Evolutionary conservation across 2,888 invertebrate species (phyloP).

Genomic region (Lagria hirta): DNA sequence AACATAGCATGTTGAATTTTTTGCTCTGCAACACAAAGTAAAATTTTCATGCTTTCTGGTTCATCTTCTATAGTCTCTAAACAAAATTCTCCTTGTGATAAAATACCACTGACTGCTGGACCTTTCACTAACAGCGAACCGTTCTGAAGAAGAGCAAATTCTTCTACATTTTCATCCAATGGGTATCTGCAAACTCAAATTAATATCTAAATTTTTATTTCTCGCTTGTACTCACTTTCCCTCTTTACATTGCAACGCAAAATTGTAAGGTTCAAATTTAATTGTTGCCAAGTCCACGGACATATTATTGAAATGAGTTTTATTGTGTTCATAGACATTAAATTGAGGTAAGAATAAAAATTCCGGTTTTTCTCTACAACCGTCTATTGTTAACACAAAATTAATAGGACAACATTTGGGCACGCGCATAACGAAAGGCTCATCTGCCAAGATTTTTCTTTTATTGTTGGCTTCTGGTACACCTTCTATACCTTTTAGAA

Average conservation of each 20-base stretch:
- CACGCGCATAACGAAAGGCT: slow-evolving; percentile 29
- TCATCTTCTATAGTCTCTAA: slow-evolving; percentile 33
- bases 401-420: slow-evolving; percentile 38
- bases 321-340: slow-evolving; percentile 33
- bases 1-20: slow-evolving; percentile 30
- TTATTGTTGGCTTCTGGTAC: slow-evolving; percentile 12
- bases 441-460: slow-evolving; percentile 25
- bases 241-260: slow-evolving; percentile 23
- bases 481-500: slow-evolving; percentile 13
- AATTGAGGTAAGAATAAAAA: slow-evolving; percentile 24
- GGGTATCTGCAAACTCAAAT: slow-evolving; percentile 23
- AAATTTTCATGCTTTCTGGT: slow-evolving; percentile 8
- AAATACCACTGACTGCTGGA: slow-evolving; percentile 28
- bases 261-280: slow-evolving; percentile 29
- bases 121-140: slow-evolving; percentile 36
- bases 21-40: slow-evolving; percentile 5
- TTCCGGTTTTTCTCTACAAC: slow-evolving; percentile 22
- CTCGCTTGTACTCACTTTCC: slow-evolving; percentile 28
- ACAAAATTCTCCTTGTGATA: slow-evolving; percentile 38
- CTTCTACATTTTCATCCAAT: slow-evolving; percentile 27
- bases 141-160: slow-evolving; percentile 30
- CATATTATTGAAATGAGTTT: slow-evolving; percentile 34
- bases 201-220: background rate
- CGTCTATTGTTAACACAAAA: slow-evolving; percentile 18
- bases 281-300: slow-evolving; percentile 27